Percentiles rank a stretch among this genome's conserved stretches.
Conservation (phyloP, 2,113 vertebrate species). For the Mungos mungo region DNA sequence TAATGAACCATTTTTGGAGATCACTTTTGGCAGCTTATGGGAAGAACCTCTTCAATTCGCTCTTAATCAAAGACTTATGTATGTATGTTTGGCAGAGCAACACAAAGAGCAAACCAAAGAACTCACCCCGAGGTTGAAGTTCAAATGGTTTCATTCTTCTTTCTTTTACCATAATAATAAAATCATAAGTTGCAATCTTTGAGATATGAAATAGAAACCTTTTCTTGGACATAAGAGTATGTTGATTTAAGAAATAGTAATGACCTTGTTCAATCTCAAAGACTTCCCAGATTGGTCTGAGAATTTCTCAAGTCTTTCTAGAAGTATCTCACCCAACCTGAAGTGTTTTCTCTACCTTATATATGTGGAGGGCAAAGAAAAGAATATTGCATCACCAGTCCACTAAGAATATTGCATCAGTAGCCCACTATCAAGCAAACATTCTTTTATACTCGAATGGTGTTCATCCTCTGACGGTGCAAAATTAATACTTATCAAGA, state of each 20-base stretch:
- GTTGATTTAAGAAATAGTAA: constrained; percentile 22
- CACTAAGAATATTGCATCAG: background rate
- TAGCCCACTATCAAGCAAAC: constrained; percentile 32
- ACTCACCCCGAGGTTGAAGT: constrained; percentile 4
- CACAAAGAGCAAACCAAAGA: background rate
- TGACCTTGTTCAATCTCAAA: constrained; percentile 2
- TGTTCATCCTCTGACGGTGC: constrained; percentile 4
- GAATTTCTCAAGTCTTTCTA: constrained; percentile 32
- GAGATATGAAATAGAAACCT: background rate
- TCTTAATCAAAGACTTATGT: constrained; percentile 22
- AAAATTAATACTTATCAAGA: constrained; percentile 60
- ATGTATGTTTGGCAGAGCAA: constrained; percentile 13
- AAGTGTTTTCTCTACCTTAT: constrained; percentile 45
- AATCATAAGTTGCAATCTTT: background rate
- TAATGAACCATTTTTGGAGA: background rate
- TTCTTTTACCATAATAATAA: constrained; percentile 51
- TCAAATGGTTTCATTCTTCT: constrained; percentile 39
- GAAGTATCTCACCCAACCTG: background rate
- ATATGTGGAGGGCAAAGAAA: background rate
- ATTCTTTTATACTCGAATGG: constrained; percentile 19
- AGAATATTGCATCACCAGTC: background rate
- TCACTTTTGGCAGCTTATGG: background rate
- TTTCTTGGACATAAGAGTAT: background rate
- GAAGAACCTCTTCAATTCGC: background rate
- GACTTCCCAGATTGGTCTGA: constrained; percentile 27